Evolutionary conservation across 2,888 invertebrate species (phyloP), one percentile per base, ranked within the genome.

Genomic region (Sphaerophoria rueppellii): DNA sequence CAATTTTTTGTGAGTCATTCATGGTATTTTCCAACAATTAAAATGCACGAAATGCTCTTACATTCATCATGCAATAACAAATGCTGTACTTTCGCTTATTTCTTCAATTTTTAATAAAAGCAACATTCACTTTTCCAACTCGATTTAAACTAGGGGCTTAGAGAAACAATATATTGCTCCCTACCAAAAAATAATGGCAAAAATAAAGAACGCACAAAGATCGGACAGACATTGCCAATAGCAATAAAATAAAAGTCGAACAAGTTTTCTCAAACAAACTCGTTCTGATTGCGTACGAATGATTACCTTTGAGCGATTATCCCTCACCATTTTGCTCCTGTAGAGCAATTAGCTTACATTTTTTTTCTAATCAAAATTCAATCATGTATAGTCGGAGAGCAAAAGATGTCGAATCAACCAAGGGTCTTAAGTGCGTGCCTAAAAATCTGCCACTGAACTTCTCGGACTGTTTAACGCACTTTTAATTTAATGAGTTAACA

Each of bases 211-310:
- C 43, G 54, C 34, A 32, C 14, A 37, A 61, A 6, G 11, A 43
- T 46, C 34, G 7, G 32, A 61, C 40, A 43, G n/a, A n/a, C 12
- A 40, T 24, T 72, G 60, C 43, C 60, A 76, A 79, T 73, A 69
- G 43, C 35, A 37, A 16, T 34, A 9, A 50, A 65, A 9, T 16
- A 69, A 65, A 72, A 72, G 50, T 37, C 50, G 46, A 57, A 32
- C 34, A 6, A n/a, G 32, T 72, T 57, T 46, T n/a, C 9, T 5
- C 2, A 65, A 74, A 80, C 2, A 65, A 74, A 80, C 74, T 32
- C 52, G 69, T 70, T 80, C 57, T 37, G 67, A 69, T 9, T 69
- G 46, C 65, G n/a, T 32, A 9, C 57, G 16, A 69, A 40, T 40
- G 32, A 69, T 69, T 50, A 61, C 69, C 74, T 55, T 70, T 58